phyloP scores from a whole-genome alignment of 2,888 invertebrate species.

The Athalia cordata region DNA sequence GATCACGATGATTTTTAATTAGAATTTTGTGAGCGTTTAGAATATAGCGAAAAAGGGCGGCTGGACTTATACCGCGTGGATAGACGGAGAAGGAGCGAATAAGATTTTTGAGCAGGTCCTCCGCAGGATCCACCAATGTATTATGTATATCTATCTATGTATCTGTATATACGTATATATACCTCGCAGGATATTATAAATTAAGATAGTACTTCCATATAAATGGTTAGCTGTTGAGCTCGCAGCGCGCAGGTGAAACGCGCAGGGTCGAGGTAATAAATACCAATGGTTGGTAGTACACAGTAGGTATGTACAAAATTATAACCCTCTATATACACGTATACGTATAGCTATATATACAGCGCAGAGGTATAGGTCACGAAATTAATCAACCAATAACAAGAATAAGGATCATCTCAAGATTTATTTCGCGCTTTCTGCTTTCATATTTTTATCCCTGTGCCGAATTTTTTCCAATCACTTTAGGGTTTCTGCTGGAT shows the following conservation, averaged over 20 bases:
- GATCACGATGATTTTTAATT: slow-evolving; percentile 7
- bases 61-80: slow-evolving; percentile 43
- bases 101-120: slow-evolving; percentile 48
- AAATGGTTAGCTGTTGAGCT: slow-evolving; percentile 19
- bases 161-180: no score
- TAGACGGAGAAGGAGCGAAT: slow-evolving; percentile 30
- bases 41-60: slow-evolving; percentile 35
- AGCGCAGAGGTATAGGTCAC: not conserved
- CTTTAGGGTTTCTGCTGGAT: no score
- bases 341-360: no score
- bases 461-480: no score
- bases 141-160: no score
- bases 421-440: no score
- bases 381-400: slow-evolving; percentile 19
- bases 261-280: slow-evolving; percentile 14
- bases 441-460: no score
- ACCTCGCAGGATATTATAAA: slow-evolving; percentile 21
- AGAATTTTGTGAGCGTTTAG: not conserved
- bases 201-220: slow-evolving; percentile 41
- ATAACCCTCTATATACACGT: no score
- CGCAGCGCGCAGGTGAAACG: slow-evolving; percentile 22
- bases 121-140: not conserved
- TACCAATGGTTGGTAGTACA: slow-evolving; percentile 9
- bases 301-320: not conserved
- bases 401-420: no score